A percentile compares a stretch with the other conserved stretches of the same genome.
Evolutionary conservation across 2,797 vertebrate species (phyloP).

Genomic region (Pangasius sanitwongsei): DNA sequence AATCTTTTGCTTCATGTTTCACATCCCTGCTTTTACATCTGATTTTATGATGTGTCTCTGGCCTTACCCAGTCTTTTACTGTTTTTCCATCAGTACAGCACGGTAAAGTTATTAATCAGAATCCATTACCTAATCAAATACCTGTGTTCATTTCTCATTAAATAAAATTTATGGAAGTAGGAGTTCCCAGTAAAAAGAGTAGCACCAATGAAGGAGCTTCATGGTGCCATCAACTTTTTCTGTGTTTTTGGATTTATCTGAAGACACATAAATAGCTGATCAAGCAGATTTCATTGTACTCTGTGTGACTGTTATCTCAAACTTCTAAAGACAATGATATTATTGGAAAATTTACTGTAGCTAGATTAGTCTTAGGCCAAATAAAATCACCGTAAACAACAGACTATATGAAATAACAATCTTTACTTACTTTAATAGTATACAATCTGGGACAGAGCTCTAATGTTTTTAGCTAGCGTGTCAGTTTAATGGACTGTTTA

Average conservation of each 20-base stretch:
- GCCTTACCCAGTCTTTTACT: neutral
- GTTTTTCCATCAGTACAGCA: too few species aligned
- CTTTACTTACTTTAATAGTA: neutral
- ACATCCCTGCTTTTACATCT: too few species aligned
- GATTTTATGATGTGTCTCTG: too few species aligned
- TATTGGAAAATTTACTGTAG: neutral
- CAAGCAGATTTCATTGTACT: neutral
- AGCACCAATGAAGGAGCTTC: too few species aligned
- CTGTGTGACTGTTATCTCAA: neutral
- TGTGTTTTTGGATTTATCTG: neutral
- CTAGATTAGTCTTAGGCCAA: neutral
- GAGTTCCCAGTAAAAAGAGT: neutral
- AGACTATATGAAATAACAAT: neutral
- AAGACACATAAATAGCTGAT: neutral
- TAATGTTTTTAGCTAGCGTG: neutral
- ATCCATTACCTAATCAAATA: too few species aligned
- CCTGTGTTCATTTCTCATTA: too few species aligned
- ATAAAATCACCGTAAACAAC: neutral
- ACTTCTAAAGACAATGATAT: neutral
- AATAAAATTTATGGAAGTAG: neutral
- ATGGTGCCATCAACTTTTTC: neutral
- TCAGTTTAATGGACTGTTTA: neutral
- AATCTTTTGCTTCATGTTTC: too few species aligned
- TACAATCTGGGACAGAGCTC: neutral
- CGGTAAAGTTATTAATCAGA: too few species aligned